Evolutionary conservation across 1,140 invertebrate species (phyloP).

Genomic region (Leptoteleia sp.): DNA sequence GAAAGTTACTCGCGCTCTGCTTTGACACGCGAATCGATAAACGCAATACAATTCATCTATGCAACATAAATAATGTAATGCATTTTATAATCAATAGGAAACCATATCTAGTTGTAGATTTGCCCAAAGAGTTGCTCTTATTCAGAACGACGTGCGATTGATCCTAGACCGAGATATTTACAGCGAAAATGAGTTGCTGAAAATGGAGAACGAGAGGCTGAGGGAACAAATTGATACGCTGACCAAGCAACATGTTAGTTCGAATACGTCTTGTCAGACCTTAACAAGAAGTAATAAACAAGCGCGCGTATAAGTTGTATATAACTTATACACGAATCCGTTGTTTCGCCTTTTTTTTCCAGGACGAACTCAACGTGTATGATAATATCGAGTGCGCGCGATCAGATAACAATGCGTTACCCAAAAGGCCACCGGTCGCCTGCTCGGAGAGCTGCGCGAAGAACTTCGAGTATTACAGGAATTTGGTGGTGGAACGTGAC

Average conservation of each 20-base stretch:
- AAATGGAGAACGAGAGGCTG: conserved; percentile 69
- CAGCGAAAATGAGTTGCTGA: conserved; percentile 70
- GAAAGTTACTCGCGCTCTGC: conserved; percentile 22
- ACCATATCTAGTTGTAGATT: conserved; percentile 86
- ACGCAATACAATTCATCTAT: conserved; percentile 29
- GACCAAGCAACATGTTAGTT: conserved; percentile 52
- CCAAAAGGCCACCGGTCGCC: conserved; percentile 16
- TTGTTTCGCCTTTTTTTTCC: conserved; percentile 22
- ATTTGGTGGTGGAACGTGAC: conserved; percentile 72
- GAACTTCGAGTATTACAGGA: conserved; percentile 69
- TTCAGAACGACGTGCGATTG: conserved; percentile 81
- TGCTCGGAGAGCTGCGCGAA: conserved; percentile 37
- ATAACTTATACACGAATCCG: conserved; percentile 12
- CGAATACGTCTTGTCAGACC: conserved; percentile 9
- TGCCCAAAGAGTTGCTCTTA: conserved; percentile 85
- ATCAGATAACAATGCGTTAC: conserved; percentile 23
- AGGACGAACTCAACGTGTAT: conserved; percentile 45
- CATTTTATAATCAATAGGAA: conserved; percentile 78
- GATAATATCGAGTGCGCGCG: conserved; percentile 59
- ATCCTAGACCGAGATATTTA: conserved; percentile 63
- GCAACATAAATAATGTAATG: conserved; percentile 44
- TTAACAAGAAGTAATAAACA: conserved; percentile 13
- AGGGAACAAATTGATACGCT: conserved; percentile 65
- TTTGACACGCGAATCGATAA: conserved; percentile 42
- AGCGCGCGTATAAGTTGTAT: background rate